Conservation (phyloP, 2,113 vertebrate genomes). For the Odocoileus hemionus region DNA sequence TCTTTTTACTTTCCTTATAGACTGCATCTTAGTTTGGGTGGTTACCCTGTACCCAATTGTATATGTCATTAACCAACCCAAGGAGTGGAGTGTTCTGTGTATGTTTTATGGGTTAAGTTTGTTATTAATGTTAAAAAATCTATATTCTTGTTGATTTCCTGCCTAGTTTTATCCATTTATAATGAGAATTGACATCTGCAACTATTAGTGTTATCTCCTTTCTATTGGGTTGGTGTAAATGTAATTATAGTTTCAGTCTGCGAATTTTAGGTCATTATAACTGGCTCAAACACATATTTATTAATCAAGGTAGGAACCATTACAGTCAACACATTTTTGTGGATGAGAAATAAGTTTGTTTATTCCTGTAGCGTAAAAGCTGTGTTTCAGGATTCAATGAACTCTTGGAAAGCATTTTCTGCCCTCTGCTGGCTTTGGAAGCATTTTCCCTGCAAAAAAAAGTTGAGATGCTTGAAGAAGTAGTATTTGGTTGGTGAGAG, state of each 20-base stretch:
- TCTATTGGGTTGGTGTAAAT: not conserved
- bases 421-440: not conserved
- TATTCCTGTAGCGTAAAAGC: not conserved
- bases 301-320: not conserved
- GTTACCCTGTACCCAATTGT: not conserved
- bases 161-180: not conserved
- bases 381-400: not conserved
- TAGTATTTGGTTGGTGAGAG: not conserved
- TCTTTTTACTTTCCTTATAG: not conserved
- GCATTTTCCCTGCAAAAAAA: not conserved
- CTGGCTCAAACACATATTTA: not conserved
- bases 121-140: not conserved
- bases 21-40: not conserved
- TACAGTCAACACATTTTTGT: not conserved
- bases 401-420: not conserved
- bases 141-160: not conserved
- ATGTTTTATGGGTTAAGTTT: not conserved
- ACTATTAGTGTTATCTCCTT: not conserved
- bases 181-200: not conserved
- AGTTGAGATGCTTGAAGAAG: not conserved
- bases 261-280: not conserved
- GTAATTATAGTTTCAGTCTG: not conserved
- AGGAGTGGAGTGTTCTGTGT: not conserved
- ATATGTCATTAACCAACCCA: not conserved
- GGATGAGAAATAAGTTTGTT: not conserved